Base-by-base conservation (phyloP, 2,797 vertebrate species). In the Gallirallus australis region DNA sequence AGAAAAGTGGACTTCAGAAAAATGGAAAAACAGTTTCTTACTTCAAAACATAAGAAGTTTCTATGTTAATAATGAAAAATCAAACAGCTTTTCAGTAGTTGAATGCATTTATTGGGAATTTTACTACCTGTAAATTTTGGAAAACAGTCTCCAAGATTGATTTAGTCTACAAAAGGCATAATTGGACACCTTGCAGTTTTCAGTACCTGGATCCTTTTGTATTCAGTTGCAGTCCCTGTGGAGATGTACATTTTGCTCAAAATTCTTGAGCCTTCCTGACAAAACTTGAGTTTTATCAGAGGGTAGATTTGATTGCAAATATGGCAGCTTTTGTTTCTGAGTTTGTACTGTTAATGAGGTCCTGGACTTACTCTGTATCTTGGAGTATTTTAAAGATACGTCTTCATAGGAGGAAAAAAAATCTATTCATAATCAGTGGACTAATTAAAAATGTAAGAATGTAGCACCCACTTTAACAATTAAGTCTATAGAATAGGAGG, bases 391-490 rank as follows among this genome's bases (percentile, higher is more conserved):
- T 93, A 78, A 90, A 71, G 68, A 70, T 68, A 45, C 57, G 42
- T 40, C 24, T 90, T 94, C 71, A 33, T 10, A 90, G 80, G 35
- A 11, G 47, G 77, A 70, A 93, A 91, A 64, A 57, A 86, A 47
- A 8, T 31, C n/a, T 79, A 20, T 23, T 84, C 0, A 0, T 82
- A 82, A 84, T 92, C 40, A 73, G 56, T 68, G 57, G 39, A 76
- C 59, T 93, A 94, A 94, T 94, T 89, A 94, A 84, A 93, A 84
- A 73, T 77, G 19, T 61, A 82, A 86, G 78, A 89, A 15, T 64
- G 59, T 64, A 80, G 60, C 31, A 87, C 35, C 15, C 16, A 42
- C 33, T 85, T 65, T 27, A 89, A 39, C 75, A 87, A 86, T 94
- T 93, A 90, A 54, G 33, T 61, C 53, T 84, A 19, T 82, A 85